Evolutionary conservation across 2,797 vertebrate species (phyloP).

Genomic region (Syndactyla subalaris): DNA sequence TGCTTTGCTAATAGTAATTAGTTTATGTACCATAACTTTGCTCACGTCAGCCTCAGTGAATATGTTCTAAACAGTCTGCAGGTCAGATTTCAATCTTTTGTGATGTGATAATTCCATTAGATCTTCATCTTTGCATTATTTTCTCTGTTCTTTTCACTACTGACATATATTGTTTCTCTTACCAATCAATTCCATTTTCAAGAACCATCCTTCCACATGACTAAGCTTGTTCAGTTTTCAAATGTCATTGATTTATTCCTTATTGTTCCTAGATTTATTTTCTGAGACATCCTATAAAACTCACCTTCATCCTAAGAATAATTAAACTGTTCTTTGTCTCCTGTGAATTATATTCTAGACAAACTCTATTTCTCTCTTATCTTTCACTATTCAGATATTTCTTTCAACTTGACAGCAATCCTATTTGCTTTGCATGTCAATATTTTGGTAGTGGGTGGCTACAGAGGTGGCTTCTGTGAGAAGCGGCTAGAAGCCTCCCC

Average conservation of each 20-base stretch:
- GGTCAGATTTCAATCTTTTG: conserved; percentile 4
- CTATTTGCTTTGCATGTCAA: background rate
- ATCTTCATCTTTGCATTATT: background rate
- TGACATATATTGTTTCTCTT: background rate
- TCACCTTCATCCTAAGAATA: background rate
- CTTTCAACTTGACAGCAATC: background rate
- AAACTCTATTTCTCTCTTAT: background rate
- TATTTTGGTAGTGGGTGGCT: background rate
- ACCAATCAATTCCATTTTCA: background rate
- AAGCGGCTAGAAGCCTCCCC: background rate
- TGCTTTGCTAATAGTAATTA: background rate
- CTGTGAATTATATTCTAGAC: background rate
- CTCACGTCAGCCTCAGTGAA: background rate
- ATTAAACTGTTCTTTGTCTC: background rate
- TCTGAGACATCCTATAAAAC: background rate
- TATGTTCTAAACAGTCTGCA: background rate
- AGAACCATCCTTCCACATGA: background rate
- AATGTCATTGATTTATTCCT: background rate
- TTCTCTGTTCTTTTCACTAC: background rate
- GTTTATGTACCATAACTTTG: background rate
- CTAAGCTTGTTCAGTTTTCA: background rate
- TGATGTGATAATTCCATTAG: background rate
- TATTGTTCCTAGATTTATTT: background rate
- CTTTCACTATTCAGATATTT: background rate
- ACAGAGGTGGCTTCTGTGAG: background rate